phyloP scores from a whole-genome alignment of 2,113 vertebrate genomes.

The Bagarius yarrelli region DNA sequence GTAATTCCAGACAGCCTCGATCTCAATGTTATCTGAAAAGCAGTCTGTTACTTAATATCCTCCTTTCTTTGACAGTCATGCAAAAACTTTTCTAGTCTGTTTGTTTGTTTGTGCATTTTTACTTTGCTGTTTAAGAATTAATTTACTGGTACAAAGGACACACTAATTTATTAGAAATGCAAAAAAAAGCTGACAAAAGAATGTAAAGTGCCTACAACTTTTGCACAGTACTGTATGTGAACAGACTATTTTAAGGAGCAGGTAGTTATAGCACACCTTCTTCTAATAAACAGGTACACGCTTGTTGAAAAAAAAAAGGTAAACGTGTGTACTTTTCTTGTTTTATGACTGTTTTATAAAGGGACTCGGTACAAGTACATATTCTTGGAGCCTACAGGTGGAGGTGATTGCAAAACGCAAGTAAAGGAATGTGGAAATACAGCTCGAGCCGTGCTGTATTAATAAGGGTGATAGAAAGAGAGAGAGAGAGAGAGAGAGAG shows the following conservation, averaged over 20 bases:
- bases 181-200: neutral
- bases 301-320: neutral
- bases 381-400: slow-evolving; percentile 64
- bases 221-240: neutral
- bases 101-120: neutral
- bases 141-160: neutral
- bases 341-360: neutral
- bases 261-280: neutral
- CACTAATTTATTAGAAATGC: too few species aligned
- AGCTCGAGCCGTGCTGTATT: slow-evolving; percentile 78
- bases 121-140: neutral
- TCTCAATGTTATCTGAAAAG: slow-evolving; percentile 18
- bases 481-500: slow-evolving; percentile 52
- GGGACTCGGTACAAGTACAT: slow-evolving; percentile 4
- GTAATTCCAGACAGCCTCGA: slow-evolving; percentile 16
- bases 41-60: slow-evolving; percentile 8
- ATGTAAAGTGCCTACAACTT: neutral
- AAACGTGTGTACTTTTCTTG: neutral
- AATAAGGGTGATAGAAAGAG: slow-evolving; percentile 65
- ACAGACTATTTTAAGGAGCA: slow-evolving; percentile 4
- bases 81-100: neutral
- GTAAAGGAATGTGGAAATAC: slow-evolving; percentile 97
- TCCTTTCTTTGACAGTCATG: slow-evolving; percentile 10
- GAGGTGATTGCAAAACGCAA: slow-evolving; percentile 79
- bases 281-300: neutral